Conservation (phyloP, 1,140 invertebrate species). For the Neuroterus valhalla region DNA sequence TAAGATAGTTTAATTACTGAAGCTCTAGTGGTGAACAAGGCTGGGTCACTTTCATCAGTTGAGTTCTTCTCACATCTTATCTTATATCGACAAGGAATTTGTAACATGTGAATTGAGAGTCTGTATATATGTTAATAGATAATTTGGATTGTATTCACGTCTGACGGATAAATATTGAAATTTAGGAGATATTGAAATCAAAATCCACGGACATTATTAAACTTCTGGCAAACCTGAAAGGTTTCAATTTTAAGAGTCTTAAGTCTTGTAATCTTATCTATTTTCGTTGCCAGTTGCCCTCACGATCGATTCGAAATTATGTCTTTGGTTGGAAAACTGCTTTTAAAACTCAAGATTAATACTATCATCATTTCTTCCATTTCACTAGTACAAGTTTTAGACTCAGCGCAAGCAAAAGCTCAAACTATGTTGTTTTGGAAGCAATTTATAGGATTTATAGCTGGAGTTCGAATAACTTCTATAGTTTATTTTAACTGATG, state of each 20-base stretch:
- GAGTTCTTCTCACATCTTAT: constrained; percentile 38
- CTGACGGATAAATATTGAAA: constrained; percentile 29
- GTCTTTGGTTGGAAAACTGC: too few relatives aligned
- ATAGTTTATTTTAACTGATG: too few relatives aligned
- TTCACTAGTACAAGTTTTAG: too few relatives aligned
- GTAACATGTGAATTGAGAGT: constrained; percentile 51
- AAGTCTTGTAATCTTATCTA: too few relatives aligned
- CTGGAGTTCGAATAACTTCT: too few relatives aligned
- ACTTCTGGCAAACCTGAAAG: constrained; percentile 14
- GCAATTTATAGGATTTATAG: too few relatives aligned
- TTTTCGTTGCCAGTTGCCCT: background rate
- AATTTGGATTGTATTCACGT: constrained; percentile 52
- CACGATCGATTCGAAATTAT: too few relatives aligned
- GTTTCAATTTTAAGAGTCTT: constrained; percentile 15
- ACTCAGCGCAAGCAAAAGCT: too few relatives aligned
- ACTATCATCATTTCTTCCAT: too few relatives aligned
- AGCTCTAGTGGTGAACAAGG: background rate
- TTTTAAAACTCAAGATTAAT: too few relatives aligned
- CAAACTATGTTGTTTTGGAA: too few relatives aligned
- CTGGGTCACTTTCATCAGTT: background rate
- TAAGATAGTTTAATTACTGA: too few relatives aligned
- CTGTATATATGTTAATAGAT: constrained; percentile 64
- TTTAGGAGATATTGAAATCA: background rate
- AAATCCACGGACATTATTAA: constrained; percentile 10
- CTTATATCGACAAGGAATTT: constrained; percentile 47